Evolutionary conservation across 1,140 invertebrate genomes (phyloP), one percentile per base, ranked within the genome.

Genomic region (Drosophila teissieri): DNA sequence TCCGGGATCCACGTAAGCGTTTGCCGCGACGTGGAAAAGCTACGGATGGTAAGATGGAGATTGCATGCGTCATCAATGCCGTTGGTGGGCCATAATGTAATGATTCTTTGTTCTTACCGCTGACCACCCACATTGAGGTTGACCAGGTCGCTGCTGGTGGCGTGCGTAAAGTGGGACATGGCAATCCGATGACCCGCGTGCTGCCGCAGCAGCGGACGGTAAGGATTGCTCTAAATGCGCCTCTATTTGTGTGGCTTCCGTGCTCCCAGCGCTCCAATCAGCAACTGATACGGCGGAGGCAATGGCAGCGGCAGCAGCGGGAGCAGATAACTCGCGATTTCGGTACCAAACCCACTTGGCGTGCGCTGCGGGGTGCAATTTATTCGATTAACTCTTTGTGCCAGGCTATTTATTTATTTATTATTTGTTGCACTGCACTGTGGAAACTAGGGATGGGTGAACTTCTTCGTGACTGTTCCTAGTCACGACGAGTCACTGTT

Each of bases 1-100:
- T 98, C 97, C 46, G 96, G 96, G 19, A 97, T 96, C 96, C 98
- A 98, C 78, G 96, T 98, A 45, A 99, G 93, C 17, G 98, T 99
- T 93, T 98, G 97, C 83, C 95, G 94, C 55, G 98, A 99, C 52
- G 98, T 99, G 14, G 97, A 97, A 93, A 99, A 99, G 92, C 97
- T 98, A 42, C 27, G 44, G 92, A 54, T 64, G 39, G 14, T 56
- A 44, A 55, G 34, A 73, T 48, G 45, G 58, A 49, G 22, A 63
- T 68, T 80, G 78, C 77, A 60, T 91, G 83, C 68, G 86, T 90
- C 79, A 78, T 80, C 84, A 74, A 54, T 46, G 42, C 45, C 54
- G 46, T 45, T 19, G 10, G 31, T 17, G 15, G 24, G 31, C 15
- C n/a, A 27, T 31, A 31, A 31, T 10, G 31, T 46, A 39, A 15